A percentile compares a stretch with the other conserved stretches of the same genome.
Evolutionary conservation across 1,140 invertebrate species (phyloP).

Genomic region (Papilio dardanus): DNA sequence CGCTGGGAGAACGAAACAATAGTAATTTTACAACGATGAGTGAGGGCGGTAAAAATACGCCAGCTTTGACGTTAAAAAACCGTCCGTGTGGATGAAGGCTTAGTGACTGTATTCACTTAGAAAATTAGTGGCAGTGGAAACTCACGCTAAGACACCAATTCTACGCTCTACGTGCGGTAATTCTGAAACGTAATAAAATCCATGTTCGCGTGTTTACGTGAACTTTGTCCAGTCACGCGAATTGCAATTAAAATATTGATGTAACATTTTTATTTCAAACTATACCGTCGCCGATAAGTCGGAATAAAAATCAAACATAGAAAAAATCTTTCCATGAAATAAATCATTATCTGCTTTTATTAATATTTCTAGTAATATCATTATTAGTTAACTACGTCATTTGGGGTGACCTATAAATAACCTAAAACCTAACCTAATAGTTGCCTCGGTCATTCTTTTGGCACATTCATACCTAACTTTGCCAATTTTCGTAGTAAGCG

Average conservation of each 20-base stretch:
- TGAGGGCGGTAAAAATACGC: too few relatives aligned
- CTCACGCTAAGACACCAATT: too few relatives aligned
- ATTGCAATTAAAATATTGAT: not conserved
- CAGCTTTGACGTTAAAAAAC: too few relatives aligned
- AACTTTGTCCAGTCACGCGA: constrained; percentile 15
- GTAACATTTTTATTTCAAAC: not conserved
- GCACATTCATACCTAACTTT: not conserved
- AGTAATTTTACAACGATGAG: too few relatives aligned
- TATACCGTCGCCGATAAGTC: not conserved
- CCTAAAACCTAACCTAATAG: not conserved
- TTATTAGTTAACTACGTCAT: not conserved
- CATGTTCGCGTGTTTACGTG: constrained; percentile 1
- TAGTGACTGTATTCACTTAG: too few relatives aligned
- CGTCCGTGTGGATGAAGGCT: too few relatives aligned
- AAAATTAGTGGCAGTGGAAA: too few relatives aligned
- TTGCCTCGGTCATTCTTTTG: too few relatives aligned
- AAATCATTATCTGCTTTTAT: not conserved
- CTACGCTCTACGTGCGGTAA: not conserved
- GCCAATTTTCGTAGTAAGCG: not conserved
- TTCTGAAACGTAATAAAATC: not conserved
- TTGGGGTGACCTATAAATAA: not conserved
- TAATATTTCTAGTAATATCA: too few relatives aligned
- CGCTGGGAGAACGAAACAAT: too few relatives aligned
- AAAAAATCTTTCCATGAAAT: not conserved
- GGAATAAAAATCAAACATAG: not conserved